phyloP scores from a whole-genome alignment of 2,113 vertebrate species.

The Pandion haliaetus region DNA sequence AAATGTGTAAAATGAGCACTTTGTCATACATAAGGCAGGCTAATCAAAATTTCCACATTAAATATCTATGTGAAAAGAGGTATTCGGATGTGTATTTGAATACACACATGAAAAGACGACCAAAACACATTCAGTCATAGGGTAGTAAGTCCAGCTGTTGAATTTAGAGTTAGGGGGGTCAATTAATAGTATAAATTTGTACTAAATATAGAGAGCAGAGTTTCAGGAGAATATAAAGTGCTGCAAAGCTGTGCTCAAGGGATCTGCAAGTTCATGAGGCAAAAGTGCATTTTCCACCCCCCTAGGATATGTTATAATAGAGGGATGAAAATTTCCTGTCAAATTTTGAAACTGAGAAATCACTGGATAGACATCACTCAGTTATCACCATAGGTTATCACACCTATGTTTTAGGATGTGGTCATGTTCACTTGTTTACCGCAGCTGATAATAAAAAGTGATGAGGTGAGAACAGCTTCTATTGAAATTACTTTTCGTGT shows the following conservation, averaged over 20 bases:
- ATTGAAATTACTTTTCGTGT: not conserved
- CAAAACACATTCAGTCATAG: not conserved
- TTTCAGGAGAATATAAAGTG: not conserved
- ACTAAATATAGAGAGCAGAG: not conserved
- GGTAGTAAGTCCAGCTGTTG: not conserved
- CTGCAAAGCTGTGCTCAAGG: not conserved
- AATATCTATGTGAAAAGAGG: not conserved
- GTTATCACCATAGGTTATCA: not conserved
- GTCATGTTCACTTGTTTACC: not conserved
- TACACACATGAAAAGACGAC: not conserved
- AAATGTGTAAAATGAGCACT: not conserved
- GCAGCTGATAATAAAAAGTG: not conserved
- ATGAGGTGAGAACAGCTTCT: not conserved
- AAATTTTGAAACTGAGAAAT: not conserved
- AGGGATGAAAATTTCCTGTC: not conserved
- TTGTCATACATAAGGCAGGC: fast-evolving
- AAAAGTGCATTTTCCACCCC: not conserved
- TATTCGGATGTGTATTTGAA: not conserved
- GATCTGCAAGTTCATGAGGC: not conserved
- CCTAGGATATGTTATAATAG: not conserved
- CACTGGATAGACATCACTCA: not conserved
- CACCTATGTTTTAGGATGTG: not conserved
- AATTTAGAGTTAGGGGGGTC: not conserved
- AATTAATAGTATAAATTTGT: not conserved
- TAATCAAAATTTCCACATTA: not conserved